A percentile compares a stretch with the other conserved stretches of the same genome.
Evolutionary conservation across 2,888 invertebrate genomes (phyloP).

Genomic region (Campoletis raptor): DNA sequence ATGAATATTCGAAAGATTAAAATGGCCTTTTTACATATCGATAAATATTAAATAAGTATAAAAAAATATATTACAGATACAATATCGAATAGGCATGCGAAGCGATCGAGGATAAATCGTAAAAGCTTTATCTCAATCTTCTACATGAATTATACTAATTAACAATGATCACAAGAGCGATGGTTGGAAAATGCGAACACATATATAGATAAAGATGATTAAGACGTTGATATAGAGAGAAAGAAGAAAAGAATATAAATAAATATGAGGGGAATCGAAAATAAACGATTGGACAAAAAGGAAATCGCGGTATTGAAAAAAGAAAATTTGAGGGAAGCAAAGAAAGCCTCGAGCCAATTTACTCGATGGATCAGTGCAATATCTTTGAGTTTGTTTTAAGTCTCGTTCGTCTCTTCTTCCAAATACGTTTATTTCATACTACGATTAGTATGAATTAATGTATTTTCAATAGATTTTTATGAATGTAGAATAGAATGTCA

Average conservation of each 20-base stretch:
- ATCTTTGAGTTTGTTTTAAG: background rate
- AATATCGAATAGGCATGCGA: conserved; percentile 60
- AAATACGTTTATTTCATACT: background rate
- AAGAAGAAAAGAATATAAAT: conserved; percentile 2
- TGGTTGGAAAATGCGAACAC: conserved; percentile 44
- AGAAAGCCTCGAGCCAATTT: conserved; percentile 13
- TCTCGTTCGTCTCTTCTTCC: background rate
- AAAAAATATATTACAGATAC: conserved; percentile 1
- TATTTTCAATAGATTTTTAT: conserved; percentile 28
- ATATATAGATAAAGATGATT: conserved; percentile 31
- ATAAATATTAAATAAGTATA: background rate
- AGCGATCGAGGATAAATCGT: conserved; percentile 57
- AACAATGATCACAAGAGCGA: conserved; percentile 32
- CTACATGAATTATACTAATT: conserved; percentile 41
- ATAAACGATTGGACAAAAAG: conserved; percentile 19
- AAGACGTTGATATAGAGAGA: conserved; percentile 39
- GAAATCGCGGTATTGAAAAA: conserved; percentile 28
- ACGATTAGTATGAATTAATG: background rate
- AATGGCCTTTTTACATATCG: background rate
- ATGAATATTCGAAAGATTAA: background rate
- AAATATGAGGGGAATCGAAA: conserved; percentile 31
- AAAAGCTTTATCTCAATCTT: conserved; percentile 53
- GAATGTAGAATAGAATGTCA: background rate
- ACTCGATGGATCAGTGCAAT: background rate
- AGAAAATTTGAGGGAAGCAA: background rate